Percentiles rank a stretch among this genome's conserved stretches.
Evolutionary conservation across 2,888 invertebrate genomes (phyloP).

Genomic region (Pomacea canaliculata): DNA sequence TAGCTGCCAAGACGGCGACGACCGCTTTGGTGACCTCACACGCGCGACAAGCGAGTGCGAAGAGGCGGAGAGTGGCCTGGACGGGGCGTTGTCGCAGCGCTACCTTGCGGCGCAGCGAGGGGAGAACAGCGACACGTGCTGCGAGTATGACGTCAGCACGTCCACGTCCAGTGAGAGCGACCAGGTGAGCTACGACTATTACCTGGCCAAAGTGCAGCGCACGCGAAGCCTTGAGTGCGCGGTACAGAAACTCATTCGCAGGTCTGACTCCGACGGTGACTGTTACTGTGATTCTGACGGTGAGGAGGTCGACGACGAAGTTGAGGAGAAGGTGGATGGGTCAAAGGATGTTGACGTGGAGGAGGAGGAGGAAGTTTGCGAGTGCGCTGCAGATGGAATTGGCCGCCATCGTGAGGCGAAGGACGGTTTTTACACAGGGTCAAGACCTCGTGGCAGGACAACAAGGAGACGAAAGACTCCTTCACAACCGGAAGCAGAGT

Average conservation of each 20-base stretch:
- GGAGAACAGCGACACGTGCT: slow-evolving; percentile 41
- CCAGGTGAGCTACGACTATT: slow-evolving; percentile 37
- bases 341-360: not conserved
- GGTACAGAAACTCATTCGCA: slow-evolving; percentile 16
- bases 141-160: slow-evolving; percentile 41
- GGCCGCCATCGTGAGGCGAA: too few relatives aligned
- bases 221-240: slow-evolving; percentile 34
- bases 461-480: not conserved
- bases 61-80: too few relatives aligned
- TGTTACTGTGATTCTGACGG: not conserved
- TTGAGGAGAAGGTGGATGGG: not conserved
- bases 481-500: not conserved
- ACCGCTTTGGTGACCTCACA: too few relatives aligned
- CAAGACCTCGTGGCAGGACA: not conserved
- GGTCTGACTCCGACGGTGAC: not conserved
- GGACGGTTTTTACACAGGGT: not conserved
- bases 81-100: too few relatives aligned
- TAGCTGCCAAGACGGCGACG: too few relatives aligned
- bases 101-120: slow-evolving; percentile 8
- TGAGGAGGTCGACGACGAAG: not conserved
- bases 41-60: too few relatives aligned
- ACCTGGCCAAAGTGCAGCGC: slow-evolving; percentile 35
- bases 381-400: not conserved
- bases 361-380: not conserved
- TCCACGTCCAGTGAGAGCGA: slow-evolving; percentile 42